phyloP scores from a whole-genome alignment of 2,797 vertebrate genomes.

The Protonibea diacanthus region DNA sequence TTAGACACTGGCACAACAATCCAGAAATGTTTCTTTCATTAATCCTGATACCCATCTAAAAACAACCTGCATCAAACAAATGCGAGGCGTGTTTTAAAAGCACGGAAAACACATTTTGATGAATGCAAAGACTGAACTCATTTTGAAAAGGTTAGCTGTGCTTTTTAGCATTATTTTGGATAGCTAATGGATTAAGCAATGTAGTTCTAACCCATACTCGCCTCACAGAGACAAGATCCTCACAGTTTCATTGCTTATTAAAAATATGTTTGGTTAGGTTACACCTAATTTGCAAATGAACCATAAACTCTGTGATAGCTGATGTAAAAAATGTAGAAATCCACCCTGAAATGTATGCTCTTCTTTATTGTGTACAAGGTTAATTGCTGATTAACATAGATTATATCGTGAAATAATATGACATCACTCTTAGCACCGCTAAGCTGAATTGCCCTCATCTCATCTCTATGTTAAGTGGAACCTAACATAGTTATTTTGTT shows the following conservation, averaged over 20 bases:
- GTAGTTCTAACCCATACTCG: background rate
- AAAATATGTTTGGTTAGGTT: background rate
- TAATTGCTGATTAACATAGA: slow-evolving; percentile 22
- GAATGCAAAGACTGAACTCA: slow-evolving; percentile 5
- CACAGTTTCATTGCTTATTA: background rate
- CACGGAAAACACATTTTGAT: background rate
- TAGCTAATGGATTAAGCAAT: slow-evolving; percentile 4
- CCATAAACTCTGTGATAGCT: background rate
- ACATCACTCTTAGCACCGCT: slow-evolving; percentile 2
- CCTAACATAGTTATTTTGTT: background rate
- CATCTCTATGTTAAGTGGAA: slow-evolving; percentile 10
- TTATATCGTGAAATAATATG: slow-evolving; percentile 14
- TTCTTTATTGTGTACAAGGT: slow-evolving; percentile 1
- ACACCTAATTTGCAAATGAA: background rate
- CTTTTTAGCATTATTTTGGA: slow-evolving; percentile 12
- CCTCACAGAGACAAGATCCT: background rate
- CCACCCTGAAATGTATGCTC: background rate
- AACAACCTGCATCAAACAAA: slow-evolving; percentile 5
- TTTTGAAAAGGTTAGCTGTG: slow-evolving; percentile 4
- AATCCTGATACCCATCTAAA: background rate
- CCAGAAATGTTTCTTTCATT: slow-evolving; percentile 13
- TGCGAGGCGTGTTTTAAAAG: background rate
- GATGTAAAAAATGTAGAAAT: background rate
- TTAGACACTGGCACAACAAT: slow-evolving; percentile 5
- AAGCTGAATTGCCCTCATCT: slow-evolving; percentile 14